These are phyloP conservation scores for Brenthis daphne DNA, from an alignment of 2,888 invertebrate species.

Conservation along the genomic window DNA sequence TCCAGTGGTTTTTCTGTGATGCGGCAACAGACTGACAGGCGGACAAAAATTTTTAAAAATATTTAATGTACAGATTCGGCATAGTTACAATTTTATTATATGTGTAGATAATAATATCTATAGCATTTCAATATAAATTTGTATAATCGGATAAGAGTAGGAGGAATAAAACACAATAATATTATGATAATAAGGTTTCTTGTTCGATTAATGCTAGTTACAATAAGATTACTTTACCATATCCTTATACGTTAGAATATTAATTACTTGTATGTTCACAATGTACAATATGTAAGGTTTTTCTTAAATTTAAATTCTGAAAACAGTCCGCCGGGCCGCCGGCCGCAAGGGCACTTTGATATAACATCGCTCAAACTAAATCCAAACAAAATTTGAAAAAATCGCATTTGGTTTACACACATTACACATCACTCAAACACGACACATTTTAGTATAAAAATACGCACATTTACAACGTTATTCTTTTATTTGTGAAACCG, in stretches of 20 bases:
- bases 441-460: slow-evolving; percentile 48
- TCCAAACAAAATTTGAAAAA: slow-evolving; percentile 37
- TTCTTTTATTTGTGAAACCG: slow-evolving; percentile 37
- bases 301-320: slow-evolving; percentile 75
- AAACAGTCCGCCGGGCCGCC: slow-evolving; percentile 75
- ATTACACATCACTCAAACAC: slow-evolving; percentile 50
- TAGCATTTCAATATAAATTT: not conserved
- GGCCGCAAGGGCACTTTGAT: slow-evolving; percentile 78
- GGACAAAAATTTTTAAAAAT: too few species aligned
- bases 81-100: too few species aligned
- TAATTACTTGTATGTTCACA: slow-evolving; percentile 80
- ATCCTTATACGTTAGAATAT: slow-evolving; percentile 68
- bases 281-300: slow-evolving; percentile 79
- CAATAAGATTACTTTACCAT: slow-evolving; percentile 79
- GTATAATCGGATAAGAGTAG: not conserved
- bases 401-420: slow-evolving; percentile 47
- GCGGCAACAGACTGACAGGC: too few species aligned
- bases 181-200: slow-evolving; percentile 83
- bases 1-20: too few species aligned
- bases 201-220: slow-evolving; percentile 81
- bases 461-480: slow-evolving; percentile 43
- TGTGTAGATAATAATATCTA: too few species aligned
- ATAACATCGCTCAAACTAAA: slow-evolving; percentile 63
- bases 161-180: slow-evolving; percentile 67
- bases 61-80: too few species aligned